phyloP scores from a whole-genome alignment of 2,888 invertebrate species.

The Ectropis crepuscularia region DNA sequence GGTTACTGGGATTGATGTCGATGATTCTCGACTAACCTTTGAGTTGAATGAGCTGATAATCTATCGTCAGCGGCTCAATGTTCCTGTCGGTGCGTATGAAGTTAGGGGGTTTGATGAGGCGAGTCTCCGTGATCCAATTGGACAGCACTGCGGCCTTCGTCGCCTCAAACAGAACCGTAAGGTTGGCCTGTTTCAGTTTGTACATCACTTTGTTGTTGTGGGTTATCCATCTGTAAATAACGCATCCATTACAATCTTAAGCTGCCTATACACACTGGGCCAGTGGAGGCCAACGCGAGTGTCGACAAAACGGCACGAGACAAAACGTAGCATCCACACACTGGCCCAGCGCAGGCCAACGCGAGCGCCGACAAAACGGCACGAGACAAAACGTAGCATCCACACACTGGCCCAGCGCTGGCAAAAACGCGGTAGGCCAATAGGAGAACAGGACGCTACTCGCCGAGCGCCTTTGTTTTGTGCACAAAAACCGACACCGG shows the following conservation, averaged over 20 bases:
- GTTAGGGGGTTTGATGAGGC: slow-evolving; percentile 39
- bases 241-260: background rate
- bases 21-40: slow-evolving; percentile 14
- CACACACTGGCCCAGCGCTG: too few relatives aligned
- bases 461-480: too few relatives aligned
- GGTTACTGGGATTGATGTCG: background rate
- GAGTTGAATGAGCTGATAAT: slow-evolving; percentile 50
- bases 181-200: slow-evolving; percentile 43
- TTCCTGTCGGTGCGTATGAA: slow-evolving; percentile 26
- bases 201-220: slow-evolving; percentile 53
- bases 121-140: slow-evolving; percentile 56
- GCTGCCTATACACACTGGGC: too few relatives aligned
- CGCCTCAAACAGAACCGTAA: slow-evolving; percentile 53
- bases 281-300: too few relatives aligned
- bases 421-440: too few relatives aligned
- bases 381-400: too few relatives aligned
- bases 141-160: slow-evolving; percentile 54
- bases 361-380: too few relatives aligned
- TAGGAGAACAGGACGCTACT: too few relatives aligned
- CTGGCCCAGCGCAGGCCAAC: too few relatives aligned
- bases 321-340: too few relatives aligned
- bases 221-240: slow-evolving; percentile 61
- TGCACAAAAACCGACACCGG: too few relatives aligned
- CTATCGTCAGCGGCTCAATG: slow-evolving; percentile 49
- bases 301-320: too few relatives aligned